phyloP scores from a whole-genome alignment of 53 echinoderm and acorn worm genomes.

The Echinarachnius parma region DNA sequence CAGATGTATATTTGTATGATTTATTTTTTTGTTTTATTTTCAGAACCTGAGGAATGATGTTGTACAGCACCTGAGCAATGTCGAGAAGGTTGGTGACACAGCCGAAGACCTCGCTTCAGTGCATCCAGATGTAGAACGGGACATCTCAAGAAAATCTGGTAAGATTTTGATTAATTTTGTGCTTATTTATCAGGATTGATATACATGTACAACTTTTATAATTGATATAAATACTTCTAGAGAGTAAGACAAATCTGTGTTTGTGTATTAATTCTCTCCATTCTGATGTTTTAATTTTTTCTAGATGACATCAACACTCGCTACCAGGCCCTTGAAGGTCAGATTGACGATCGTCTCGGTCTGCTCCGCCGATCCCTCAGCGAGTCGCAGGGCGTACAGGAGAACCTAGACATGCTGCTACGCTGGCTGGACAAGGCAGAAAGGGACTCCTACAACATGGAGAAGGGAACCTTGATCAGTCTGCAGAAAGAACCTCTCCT shows the following conservation, averaged over 20 bases:
- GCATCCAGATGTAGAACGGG: conserved; percentile 65
- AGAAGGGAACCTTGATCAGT: conserved; percentile 77
- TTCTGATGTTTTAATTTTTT: too few relatives aligned
- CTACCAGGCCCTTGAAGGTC: conserved; percentile 75
- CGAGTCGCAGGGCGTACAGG: conserved; percentile 79
- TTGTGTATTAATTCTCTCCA: too few relatives aligned
- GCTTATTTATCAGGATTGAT: neutral
- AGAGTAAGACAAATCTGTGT: too few relatives aligned
- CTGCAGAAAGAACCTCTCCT: conserved; percentile 91
- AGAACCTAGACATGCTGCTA: conserved; percentile 84
- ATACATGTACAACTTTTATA: neutral
- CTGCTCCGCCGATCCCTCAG: conserved; percentile 76
- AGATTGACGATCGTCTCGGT: conserved; percentile 68
- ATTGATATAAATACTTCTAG: too few relatives aligned
- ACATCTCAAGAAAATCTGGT: conserved; percentile 43
- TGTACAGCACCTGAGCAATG: conserved; percentile 81
- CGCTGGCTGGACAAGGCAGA: conserved; percentile 91
- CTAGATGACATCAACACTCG: conserved; percentile 76
- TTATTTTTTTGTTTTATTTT: too few relatives aligned
- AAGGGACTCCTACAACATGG: conserved; percentile 84
- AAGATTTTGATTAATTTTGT: too few relatives aligned
- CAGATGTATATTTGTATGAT: too few relatives aligned
- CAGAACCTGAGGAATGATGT: conserved; percentile 82
- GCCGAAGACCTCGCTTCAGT: conserved; percentile 73
- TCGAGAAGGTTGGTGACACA: conserved; percentile 87